phyloP scores from a whole-genome alignment of 2,888 invertebrate genomes.

The Sclerodermus sp. region DNA sequence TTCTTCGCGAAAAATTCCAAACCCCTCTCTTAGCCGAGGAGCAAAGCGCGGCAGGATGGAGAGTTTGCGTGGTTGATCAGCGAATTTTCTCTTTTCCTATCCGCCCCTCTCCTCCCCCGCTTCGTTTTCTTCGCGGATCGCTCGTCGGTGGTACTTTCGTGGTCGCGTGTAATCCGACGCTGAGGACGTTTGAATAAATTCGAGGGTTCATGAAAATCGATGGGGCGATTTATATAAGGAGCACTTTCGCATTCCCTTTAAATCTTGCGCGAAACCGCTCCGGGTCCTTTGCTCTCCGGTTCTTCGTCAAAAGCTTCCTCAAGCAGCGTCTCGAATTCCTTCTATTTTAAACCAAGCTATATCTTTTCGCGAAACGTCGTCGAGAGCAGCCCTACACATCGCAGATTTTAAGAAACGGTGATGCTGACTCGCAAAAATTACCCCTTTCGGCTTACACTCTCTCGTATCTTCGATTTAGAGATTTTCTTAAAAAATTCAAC shows the following conservation, averaged over 20 bases:
- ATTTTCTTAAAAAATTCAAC: too few species aligned
- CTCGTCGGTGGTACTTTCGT: too few species aligned
- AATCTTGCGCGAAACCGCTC: background rate
- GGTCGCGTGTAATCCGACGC: too few species aligned
- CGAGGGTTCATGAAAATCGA: background rate
- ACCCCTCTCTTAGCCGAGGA: too few species aligned
- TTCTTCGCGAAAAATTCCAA: too few species aligned
- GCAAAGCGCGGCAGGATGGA: too few species aligned
- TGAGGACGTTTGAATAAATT: too few species aligned
- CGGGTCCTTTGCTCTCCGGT: background rate
- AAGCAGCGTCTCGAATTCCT: slow-evolving; percentile 11
- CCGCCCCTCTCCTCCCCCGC: too few species aligned
- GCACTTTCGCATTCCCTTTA: background rate
- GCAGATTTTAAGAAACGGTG: background rate
- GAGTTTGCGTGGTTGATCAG: too few species aligned
- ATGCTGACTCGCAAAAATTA: background rate
- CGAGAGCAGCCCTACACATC: slow-evolving; percentile 18
- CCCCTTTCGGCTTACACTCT: background rate
- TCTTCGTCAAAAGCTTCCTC: background rate
- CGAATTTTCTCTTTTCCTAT: too few species aligned
- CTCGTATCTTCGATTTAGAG: too few species aligned
- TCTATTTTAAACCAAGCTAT: slow-evolving; percentile 3
- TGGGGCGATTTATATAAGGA: background rate
- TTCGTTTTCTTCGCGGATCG: too few species aligned
- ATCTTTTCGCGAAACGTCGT: slow-evolving; percentile 26